phyloP scores from a whole-genome alignment of 2,888 invertebrate species.

The Autographa pulchrina region DNA sequence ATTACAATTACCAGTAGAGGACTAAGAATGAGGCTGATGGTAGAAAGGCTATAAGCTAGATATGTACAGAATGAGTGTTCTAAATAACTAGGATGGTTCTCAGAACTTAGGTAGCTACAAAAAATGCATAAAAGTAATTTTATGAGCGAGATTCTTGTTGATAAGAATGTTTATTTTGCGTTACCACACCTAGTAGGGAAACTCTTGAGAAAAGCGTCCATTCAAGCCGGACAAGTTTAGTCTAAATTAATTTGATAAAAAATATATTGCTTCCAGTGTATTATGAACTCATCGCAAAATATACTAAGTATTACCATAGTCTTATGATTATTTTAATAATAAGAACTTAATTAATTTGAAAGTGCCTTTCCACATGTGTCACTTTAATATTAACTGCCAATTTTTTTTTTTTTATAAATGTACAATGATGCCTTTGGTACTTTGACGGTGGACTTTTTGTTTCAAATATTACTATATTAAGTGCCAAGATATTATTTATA shows the following conservation, averaged over 20 bases:
- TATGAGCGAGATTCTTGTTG: neutral
- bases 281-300: neutral
- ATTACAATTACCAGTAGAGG: slow-evolving; percentile 47
- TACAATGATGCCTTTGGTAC: too few relatives aligned
- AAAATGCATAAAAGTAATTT: neutral
- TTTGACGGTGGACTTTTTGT: too few relatives aligned
- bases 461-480: neutral
- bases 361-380: neutral
- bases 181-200: neutral
- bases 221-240: neutral
- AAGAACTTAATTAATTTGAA: too few relatives aligned
- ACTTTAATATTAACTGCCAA: neutral
- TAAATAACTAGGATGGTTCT: neutral
- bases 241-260: neutral
- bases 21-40: slow-evolving; percentile 51
- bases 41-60: slow-evolving; percentile 50
- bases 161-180: slow-evolving; percentile 1
- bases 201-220: neutral
- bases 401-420: neutral
- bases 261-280: neutral
- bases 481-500: neutral
- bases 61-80: slow-evolving; percentile 27
- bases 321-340: neutral
- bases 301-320: neutral
- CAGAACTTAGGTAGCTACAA: neutral